Evolutionary conservation across 2,888 invertebrate genomes (phyloP), one percentile per base, ranked within the genome.

Genomic region (Cephus spinipes): DNA sequence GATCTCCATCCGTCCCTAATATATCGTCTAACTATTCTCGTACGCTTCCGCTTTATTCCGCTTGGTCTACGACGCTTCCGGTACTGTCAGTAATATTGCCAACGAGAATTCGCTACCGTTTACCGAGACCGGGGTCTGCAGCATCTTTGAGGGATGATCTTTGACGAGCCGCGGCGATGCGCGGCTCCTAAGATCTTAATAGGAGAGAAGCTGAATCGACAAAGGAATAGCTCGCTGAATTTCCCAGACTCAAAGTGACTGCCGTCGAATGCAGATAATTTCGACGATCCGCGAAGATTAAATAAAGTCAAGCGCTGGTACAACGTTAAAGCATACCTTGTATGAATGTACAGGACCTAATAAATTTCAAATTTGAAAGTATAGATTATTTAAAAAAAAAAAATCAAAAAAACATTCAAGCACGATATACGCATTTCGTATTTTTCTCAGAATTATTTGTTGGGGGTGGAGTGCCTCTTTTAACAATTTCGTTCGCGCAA

Each of bases 401-500:
- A 12, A 35, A 35, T 35, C 12, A 35, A 36, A 36, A 55, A 55
- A 55, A 55, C 9, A 55, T 23, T 2, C 23, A 23, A 15, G 9
- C 9, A 9, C 55, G 55, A 55, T 55, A 9, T 23, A 23, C 23
- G 9, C 23, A 55, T 23, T 23, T 23, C 0, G 2, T 15, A 9
- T 23, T 40, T 40, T 15, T 40, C 6, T 6, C 40, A 40, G 23
- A 1, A 40, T 23, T 23, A 40, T 40, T 15, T 40, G 15, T 0
- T 6, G 6, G 15, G 1, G 15, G 6, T 6, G 6, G 2, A 23
- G 23, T 40, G 55, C 9, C 55, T 81, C 81, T 86, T 82, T 86
- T 82, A 86, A 86, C 86, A 86, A 86, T 86, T 86, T 86, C 83
- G 80, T 81, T 23, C 55, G 9, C 55, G 6, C 33, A n/a, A 15